phyloP scores from a whole-genome alignment of 2,113 vertebrate genomes.

The Scomber colias region DNA sequence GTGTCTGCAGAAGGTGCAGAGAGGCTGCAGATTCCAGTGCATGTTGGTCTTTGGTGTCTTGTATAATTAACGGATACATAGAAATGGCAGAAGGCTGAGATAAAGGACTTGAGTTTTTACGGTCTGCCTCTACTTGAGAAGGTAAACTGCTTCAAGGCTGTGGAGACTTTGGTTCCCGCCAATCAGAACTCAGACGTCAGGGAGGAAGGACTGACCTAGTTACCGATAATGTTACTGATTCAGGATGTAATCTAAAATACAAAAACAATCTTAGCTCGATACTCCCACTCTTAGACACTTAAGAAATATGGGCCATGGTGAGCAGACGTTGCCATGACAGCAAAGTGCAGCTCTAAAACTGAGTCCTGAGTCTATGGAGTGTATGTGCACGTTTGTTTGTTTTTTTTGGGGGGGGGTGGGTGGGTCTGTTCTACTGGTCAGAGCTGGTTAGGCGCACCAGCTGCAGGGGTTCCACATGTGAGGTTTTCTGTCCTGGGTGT shows the following conservation, averaged over 20 bases:
- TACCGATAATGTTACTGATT: not conserved
- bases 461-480: constrained; percentile 89
- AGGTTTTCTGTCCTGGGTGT: constrained; percentile 80
- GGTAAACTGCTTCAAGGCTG: constrained; percentile 5
- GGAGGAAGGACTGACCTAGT: constrained; percentile 18
- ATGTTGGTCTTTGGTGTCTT: constrained; percentile 78
- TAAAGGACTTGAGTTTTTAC: constrained; percentile 10
- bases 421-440: constrained; percentile 51
- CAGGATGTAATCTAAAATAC: not conserved
- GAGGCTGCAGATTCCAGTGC: constrained; percentile 81
- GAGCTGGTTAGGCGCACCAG: constrained; percentile 89
- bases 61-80: constrained; percentile 31
- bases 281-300: constrained; percentile 3
- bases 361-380: constrained; percentile 72
- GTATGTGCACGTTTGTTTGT: constrained; percentile 28
- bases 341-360: constrained; percentile 43
- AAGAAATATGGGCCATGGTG: constrained; percentile 1
- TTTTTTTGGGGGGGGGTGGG: not conserved
- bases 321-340: constrained; percentile 17
- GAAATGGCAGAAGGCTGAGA: constrained; percentile 35
- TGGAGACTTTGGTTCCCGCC: constrained; percentile 39
- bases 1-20: constrained; percentile 65
- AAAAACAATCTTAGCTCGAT: constrained; percentile 22
- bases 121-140: constrained; percentile 2
- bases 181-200: not conserved